Base-by-base conservation (phyloP, 2,113 vertebrate species). In the Elaphurus davidianus region DNA sequence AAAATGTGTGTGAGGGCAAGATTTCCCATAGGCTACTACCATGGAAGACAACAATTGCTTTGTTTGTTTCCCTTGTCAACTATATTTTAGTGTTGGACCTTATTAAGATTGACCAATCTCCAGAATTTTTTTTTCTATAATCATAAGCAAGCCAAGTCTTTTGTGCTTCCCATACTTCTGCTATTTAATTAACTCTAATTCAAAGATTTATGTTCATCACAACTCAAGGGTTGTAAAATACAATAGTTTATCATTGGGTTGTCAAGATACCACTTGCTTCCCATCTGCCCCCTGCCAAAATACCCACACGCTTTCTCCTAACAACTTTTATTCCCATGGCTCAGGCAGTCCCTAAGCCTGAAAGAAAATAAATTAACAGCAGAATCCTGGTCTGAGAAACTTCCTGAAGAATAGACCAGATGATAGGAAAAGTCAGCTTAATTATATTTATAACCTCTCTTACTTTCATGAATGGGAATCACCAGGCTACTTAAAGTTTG, bases 161-260 rank as follows among this genome's bases (percentile, higher is more conserved):
- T 86, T 10, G 54, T 6, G 11, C 43, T 21, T 60, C 64, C 86
- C 71, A 33, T 59, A 85, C n/a, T 47, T 96, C 92, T 92, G 6
- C 27, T 85, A 13, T 94, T 97, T 85, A 95, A 93, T 94, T 79
- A 97, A 84, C 43, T 84, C 62, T 50, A 52, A 90, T 78, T 96
- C 23, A 59, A 43, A 14, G 82, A 62, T 64, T 50, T 92, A 15
- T 89, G 74, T 94, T 96, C 45, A 14, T 76, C 62, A 84, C 50
- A 97, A 43, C 52, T 85, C 64, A 25, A 40, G 57, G n/a, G 36
- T 91, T 79, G 36, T 50, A 86, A 85, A 1, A 57, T 36, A 52
- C 3, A 36, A 25, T 17, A 23, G 4, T 60, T 93, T 91, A 21
- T 89, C 93, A 76, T 4, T 79, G 47, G 36, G 57, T 85, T 93